phyloP scores from a whole-genome alignment of 2,797 vertebrate species.

The Artibeus jamaicensis region DNA sequence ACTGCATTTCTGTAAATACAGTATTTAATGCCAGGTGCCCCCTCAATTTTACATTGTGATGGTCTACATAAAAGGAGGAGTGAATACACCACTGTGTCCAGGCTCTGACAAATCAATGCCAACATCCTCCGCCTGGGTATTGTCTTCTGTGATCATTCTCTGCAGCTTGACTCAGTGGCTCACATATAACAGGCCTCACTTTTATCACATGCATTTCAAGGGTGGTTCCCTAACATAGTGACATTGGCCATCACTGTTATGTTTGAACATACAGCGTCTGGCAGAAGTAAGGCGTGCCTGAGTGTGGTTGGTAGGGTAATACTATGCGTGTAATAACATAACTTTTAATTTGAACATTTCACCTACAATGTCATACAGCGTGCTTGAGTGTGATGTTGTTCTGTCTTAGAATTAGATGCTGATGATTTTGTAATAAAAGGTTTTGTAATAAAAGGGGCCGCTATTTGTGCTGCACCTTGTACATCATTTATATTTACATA shows the following conservation, averaged over 20 bases:
- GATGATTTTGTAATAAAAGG: too few species aligned
- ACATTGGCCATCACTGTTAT: conserved; percentile 31
- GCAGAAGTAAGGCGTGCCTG: too few species aligned
- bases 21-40: conserved; percentile 64
- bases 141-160: conserved; percentile 72
- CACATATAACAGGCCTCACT: conserved; percentile 57
- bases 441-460: too few species aligned
- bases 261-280: not conserved
- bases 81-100: conserved; percentile 46
- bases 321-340: too few species aligned
- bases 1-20: conserved; percentile 76
- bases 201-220: conserved; percentile 13
- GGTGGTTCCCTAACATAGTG: conserved; percentile 33
- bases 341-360: too few species aligned
- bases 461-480: too few species aligned
- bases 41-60: conserved; percentile 71
- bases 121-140: conserved; percentile 54
- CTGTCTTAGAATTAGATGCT: too few species aligned
- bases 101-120: conserved; percentile 60
- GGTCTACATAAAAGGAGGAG: conserved; percentile 69
- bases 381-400: too few species aligned
- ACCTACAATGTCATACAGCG: too few species aligned
- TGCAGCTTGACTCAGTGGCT: conserved; percentile 69
- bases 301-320: too few species aligned
- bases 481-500: not conserved